These are phyloP conservation scores for Pogonophryne albipinna DNA, from an alignment of 2,797 vertebrate genomes.

Conservation along the genomic window DNA sequence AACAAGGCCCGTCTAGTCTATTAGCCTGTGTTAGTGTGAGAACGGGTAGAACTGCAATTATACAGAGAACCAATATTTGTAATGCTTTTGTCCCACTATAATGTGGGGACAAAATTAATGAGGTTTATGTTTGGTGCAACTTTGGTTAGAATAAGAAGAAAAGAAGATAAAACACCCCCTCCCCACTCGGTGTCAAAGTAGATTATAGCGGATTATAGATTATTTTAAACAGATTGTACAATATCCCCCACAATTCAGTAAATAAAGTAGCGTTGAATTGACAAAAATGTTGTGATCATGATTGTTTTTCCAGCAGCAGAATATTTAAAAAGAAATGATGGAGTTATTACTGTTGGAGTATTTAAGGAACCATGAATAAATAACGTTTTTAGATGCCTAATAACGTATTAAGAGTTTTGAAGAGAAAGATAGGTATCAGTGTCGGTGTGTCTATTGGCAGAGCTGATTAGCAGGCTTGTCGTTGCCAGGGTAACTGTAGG, in stretches of 20 bases:
- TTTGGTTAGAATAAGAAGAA: neutral
- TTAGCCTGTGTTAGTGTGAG: constrained; percentile 41
- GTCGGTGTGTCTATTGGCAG: no score
- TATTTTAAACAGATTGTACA: constrained; percentile 21
- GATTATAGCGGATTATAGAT: constrained; percentile 63
- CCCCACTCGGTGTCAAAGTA: constrained; percentile 1
- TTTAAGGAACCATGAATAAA: no score
- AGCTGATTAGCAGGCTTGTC: neutral
- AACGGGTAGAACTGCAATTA: constrained; percentile 44
- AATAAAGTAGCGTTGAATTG: neutral
- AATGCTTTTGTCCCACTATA: no score
- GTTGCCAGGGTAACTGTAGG: neutral
- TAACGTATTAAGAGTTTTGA: no score
- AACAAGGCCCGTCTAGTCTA: constrained; percentile 45
- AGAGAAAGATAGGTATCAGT: no score
- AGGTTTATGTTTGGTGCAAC: neutral
- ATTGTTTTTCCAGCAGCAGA: no score
- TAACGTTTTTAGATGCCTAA: no score
- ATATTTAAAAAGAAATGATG: no score
- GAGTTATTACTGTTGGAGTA: no score
- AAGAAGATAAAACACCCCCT: neutral
- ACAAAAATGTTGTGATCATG: no score
- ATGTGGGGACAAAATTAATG: no score
- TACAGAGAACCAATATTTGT: neutral
- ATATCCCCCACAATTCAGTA: neutral